Evolutionary conservation across 2,797 vertebrate genomes (phyloP), one percentile per base, ranked within the genome.

Genomic region (Sebastiscus tertius): DNA sequence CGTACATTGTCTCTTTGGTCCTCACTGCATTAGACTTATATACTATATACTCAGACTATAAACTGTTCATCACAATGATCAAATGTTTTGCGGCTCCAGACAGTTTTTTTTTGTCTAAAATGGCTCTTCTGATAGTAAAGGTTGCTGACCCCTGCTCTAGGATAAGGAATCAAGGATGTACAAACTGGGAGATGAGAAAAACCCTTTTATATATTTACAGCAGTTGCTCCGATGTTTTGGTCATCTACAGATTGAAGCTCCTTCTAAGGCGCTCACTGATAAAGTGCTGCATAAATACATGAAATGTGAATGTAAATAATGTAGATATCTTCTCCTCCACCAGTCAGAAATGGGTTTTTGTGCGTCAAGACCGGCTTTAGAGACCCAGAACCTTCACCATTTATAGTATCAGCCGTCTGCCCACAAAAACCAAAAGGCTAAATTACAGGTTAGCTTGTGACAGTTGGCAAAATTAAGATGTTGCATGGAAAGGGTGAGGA

Each of bases 381-480:
- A 72, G 68, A 72, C 34, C 5, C 16, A 16, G 39, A 31, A 49
- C 34, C 6, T 11, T 58, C n/a, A 55, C 27, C 63, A 46, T 62
- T 62, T 67, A 72, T 71, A 54, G 46, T 18, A 14, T 31, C 52
- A 26, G 31, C 42, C 1, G 6, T 66, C 73, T 33, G 42, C 20
- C 18, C 36, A 39, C 52, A 7, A 24, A 61, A 75, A 9, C 6
- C 27, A 22, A 33, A 70, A 36, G 0, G 1, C 29, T 65, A 55
- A 81, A 72, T 76, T 65, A 65, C 39, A 81, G 54, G 24, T 52
- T 27, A 2, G 49, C 8, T 49, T 39, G 42, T 75, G 61, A 75
- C 49, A 64, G 65, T 34, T 61, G 13, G 46, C 36, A 16, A 52
- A 60, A 65, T 76, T 2, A 64, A 71, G 67, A 76, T 61, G 66